These are phyloP conservation scores for Ariolimax columbianus DNA, from an alignment of 2,888 invertebrate species.

Conservation along the genomic window DNA sequence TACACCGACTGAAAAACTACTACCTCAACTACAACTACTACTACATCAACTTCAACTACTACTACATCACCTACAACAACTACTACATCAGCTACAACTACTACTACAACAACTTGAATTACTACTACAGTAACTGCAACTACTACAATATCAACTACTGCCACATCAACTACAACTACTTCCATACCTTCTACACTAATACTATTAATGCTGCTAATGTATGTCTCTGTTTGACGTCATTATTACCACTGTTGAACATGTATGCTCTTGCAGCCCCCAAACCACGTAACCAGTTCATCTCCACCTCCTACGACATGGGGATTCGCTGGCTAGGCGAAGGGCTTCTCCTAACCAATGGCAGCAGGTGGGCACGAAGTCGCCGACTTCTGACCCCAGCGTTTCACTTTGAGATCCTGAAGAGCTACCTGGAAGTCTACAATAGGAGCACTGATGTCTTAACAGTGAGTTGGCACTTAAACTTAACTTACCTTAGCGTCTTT, in stretches of 20 bases:
- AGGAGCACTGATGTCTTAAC: constrained; percentile 57
- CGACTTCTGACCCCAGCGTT: constrained; percentile 63
- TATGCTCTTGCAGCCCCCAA: background rate
- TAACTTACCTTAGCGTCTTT: too few relatives aligned
- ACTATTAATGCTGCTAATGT: too few relatives aligned
- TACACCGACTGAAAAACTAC: background rate
- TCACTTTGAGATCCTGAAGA: constrained; percentile 71
- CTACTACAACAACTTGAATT: background rate
- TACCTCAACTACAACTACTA: background rate
- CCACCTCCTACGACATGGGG: constrained; percentile 57
- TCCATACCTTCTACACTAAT: too few relatives aligned
- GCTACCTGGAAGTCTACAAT: constrained; percentile 66
- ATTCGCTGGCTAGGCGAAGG: constrained; percentile 69
- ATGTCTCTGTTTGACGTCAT: too few relatives aligned
- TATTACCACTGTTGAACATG: too few relatives aligned
- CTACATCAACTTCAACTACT: background rate
- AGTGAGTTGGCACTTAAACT: too few relatives aligned
- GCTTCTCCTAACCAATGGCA: constrained; percentile 62
- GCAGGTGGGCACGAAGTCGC: constrained; percentile 63
- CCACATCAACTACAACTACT: too few relatives aligned
- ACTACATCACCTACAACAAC: background rate
- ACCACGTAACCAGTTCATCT: background rate
- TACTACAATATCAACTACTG: too few relatives aligned
- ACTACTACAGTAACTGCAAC: too few relatives aligned
- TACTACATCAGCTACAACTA: background rate